These are phyloP conservation scores for Nibea albiflora DNA, from an alignment of 2,113 vertebrate species.

Conservation along the genomic window DNA sequence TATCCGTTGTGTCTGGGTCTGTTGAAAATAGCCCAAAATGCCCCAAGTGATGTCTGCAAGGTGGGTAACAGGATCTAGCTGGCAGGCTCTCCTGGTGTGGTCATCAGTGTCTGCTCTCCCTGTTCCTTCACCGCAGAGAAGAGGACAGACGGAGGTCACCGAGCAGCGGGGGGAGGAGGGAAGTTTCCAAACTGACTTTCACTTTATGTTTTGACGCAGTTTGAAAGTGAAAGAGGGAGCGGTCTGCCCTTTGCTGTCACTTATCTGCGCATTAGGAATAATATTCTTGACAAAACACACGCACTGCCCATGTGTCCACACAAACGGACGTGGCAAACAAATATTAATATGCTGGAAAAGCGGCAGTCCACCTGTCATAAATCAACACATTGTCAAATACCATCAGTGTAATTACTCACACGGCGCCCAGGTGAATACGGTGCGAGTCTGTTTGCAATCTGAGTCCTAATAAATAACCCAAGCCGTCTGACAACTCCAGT, in stretches of 20 bases:
- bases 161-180: slow-evolving; percentile 4
- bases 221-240: slow-evolving; percentile 7
- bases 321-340: slow-evolving; percentile 24
- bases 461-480: slow-evolving; percentile 32
- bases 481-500: slow-evolving; percentile 8
- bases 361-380: slow-evolving; percentile 36
- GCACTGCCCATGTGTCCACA: slow-evolving; percentile 8
- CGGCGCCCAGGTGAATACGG: not conserved
- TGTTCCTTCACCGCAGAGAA: slow-evolving; percentile 42
- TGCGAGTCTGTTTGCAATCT: slow-evolving; percentile 2
- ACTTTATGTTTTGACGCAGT: slow-evolving; percentile 26
- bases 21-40: slow-evolving; percentile 69
- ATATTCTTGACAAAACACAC: slow-evolving; percentile 11
- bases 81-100: slow-evolving; percentile 57
- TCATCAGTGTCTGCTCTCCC: slow-evolving; percentile 48
- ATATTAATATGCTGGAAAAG: slow-evolving; percentile 29
- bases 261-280: slow-evolving; percentile 22
- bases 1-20: slow-evolving; percentile 53
- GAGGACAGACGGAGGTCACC: slow-evolving; percentile 61
- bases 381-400: slow-evolving; percentile 53
- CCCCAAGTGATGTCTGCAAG: slow-evolving; percentile 44
- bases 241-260: slow-evolving; percentile 12
- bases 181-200: slow-evolving; percentile 32
- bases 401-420: slow-evolving; percentile 48
- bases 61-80: slow-evolving; percentile 60